phyloP scores from a whole-genome alignment of 2,888 invertebrate species.

The Meteorus cinctellus region DNA sequence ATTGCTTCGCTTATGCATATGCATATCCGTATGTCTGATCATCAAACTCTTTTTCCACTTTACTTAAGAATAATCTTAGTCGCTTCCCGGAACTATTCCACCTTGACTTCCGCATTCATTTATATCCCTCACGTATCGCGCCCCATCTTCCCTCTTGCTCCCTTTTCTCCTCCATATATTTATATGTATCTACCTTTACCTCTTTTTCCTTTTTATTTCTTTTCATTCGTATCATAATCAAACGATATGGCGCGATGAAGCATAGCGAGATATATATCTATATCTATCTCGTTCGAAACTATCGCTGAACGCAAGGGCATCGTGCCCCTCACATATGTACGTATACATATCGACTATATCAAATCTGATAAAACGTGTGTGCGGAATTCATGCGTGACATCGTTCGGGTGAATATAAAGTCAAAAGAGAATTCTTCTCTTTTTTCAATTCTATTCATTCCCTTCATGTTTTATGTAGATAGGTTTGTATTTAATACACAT shows the following conservation, averaged over 20 bases:
- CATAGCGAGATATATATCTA: slow-evolving; percentile 28
- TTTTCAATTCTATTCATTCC: background rate
- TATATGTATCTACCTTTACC: background rate
- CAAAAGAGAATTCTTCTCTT: background rate
- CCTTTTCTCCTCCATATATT: background rate
- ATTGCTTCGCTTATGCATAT: background rate
- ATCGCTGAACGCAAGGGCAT: slow-evolving; percentile 4
- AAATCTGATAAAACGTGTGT: slow-evolving; percentile 38
- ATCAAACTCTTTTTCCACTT: background rate
- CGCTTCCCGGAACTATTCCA: slow-evolving; percentile 23
- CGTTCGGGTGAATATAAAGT: slow-evolving; percentile 8
- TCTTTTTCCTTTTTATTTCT: background rate
- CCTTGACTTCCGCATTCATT: slow-evolving; percentile 30
- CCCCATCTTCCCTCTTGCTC: background rate
- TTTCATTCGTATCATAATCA: slow-evolving; percentile 30
- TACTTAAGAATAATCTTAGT: slow-evolving; percentile 3
- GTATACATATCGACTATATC: slow-evolving; percentile 2
- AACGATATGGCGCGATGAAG: slow-evolving; percentile 38
- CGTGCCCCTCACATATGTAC: background rate
- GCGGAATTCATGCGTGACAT: slow-evolving; percentile 32
- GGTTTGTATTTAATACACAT: no score
- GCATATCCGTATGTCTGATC: slow-evolving; percentile 6
- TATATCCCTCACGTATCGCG: slow-evolving; percentile 10
- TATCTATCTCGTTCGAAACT: background rate
- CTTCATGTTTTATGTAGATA: no score